These are phyloP conservation scores for Smutsia temminckii DNA, from an alignment of 2,797 vertebrate species.

Conservation along the genomic window DNA sequence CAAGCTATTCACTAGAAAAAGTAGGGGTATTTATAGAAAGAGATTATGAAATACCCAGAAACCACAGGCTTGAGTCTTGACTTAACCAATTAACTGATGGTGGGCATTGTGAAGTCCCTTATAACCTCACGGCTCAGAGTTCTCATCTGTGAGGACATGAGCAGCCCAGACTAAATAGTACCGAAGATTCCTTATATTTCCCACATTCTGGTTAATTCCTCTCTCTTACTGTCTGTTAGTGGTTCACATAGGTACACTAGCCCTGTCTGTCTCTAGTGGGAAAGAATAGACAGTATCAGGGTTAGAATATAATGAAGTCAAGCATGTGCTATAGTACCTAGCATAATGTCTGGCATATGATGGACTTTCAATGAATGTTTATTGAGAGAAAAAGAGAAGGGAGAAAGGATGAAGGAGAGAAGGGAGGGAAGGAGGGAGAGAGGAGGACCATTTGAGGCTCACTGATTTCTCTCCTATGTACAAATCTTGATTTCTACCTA, in stretches of 20 bases:
- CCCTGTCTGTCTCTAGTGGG: background rate
- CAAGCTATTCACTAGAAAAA: background rate
- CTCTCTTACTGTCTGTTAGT: background rate
- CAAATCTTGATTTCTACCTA: background rate
- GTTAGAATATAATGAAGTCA: background rate
- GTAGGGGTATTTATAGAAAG: background rate
- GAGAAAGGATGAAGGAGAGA: too few relatives aligned
- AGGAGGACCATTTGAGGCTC: background rate
- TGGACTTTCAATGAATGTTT: background rate
- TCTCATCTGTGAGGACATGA: background rate
- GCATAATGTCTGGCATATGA: background rate
- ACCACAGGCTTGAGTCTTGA: background rate
- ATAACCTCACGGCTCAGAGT: background rate
- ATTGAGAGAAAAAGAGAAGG: background rate
- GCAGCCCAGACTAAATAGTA: background rate
- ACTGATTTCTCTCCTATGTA: background rate
- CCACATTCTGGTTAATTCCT: background rate
- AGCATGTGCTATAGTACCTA: background rate
- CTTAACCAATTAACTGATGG: background rate
- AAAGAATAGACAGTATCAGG: background rate
- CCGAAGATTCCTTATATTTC: background rate
- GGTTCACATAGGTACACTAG: too few relatives aligned
- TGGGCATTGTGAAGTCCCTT: too few relatives aligned
- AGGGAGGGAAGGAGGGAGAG: background rate
- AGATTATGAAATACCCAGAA: background rate